Evolutionary conservation across 2,888 invertebrate genomes (phyloP).

Genomic region (Xestia ashworthii): DNA sequence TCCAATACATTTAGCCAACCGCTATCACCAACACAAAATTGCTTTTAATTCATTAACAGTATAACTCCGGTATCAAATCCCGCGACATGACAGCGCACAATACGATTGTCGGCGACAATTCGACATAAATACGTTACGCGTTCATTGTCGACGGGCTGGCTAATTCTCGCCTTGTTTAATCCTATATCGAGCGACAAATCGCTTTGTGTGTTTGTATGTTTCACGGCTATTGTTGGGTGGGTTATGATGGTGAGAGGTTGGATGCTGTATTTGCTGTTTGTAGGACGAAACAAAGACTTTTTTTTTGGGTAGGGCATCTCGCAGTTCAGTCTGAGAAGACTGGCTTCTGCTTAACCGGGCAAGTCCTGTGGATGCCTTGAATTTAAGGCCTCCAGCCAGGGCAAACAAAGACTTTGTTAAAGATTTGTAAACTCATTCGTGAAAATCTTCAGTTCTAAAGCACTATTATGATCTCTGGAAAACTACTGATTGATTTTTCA

Average conservation of each 20-base stretch:
- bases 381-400: too few species aligned
- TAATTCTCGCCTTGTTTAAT: conserved; percentile 75
- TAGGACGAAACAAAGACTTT: not conserved
- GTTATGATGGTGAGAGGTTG: not conserved
- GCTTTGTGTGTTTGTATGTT: conserved; percentile 63
- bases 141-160: conserved; percentile 77
- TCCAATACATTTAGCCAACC: not conserved
- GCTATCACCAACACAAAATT: conserved; percentile 11
- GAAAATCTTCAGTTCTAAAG: not conserved
- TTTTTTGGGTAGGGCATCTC: too few species aligned
- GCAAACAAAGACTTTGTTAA: not conserved
- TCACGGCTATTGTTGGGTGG: conserved; percentile 17
- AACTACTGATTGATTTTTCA: not conserved
- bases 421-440: not conserved
- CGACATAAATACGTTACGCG: conserved; percentile 78
- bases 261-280: not conserved
- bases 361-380: too few species aligned
- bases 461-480: not conserved
- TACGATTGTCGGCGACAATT: conserved; percentile 67
- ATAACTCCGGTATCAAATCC: conserved; percentile 51
- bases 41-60: conserved; percentile 18
- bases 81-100: conserved; percentile 50
- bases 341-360: too few species aligned
- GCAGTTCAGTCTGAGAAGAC: too few species aligned
- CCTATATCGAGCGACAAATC: conserved; percentile 70